Conservation (phyloP, 2,797 vertebrate species). For the Rhinoraja longicauda region DNA sequence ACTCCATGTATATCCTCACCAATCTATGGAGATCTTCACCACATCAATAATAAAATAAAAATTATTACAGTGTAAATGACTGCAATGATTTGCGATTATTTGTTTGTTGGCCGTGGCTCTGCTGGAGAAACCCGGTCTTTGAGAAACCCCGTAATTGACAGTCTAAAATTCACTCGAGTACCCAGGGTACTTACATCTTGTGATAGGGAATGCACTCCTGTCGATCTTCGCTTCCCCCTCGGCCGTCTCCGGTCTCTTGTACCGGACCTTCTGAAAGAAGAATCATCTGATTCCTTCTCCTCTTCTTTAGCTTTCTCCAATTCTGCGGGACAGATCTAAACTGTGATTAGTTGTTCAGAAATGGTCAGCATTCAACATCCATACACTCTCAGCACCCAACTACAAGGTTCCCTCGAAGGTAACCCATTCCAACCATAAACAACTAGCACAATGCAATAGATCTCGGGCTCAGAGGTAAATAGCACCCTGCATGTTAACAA, state of each 20-base stretch:
- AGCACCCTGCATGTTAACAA: background rate
- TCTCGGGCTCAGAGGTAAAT: background rate
- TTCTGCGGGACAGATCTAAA: constrained; percentile 52
- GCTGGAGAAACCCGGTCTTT: background rate
- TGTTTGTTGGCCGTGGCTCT: background rate
- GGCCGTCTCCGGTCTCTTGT: constrained; percentile 43
- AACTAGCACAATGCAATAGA: background rate
- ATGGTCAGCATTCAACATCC: background rate
- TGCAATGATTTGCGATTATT: background rate
- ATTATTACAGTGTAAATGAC: background rate
- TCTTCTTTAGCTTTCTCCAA: constrained; percentile 53
- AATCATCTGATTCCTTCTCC: constrained; percentile 60
- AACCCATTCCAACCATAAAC: background rate
- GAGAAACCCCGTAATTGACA: background rate
- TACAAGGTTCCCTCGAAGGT: too few relatives aligned
- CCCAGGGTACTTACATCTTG: constrained; percentile 42
- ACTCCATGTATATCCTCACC: too few relatives aligned
- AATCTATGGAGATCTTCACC: background rate
- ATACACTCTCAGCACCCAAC: too few relatives aligned
- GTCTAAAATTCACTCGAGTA: background rate
- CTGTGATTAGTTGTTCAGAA: background rate
- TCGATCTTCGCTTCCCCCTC: constrained; percentile 43
- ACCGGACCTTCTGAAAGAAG: constrained; percentile 53
- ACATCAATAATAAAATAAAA: background rate
- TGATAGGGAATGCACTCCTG: constrained; percentile 40